Evolutionary conservation across 1,140 invertebrate species (phyloP).

Genomic region (Rhopalosiphum maidis): DNA sequence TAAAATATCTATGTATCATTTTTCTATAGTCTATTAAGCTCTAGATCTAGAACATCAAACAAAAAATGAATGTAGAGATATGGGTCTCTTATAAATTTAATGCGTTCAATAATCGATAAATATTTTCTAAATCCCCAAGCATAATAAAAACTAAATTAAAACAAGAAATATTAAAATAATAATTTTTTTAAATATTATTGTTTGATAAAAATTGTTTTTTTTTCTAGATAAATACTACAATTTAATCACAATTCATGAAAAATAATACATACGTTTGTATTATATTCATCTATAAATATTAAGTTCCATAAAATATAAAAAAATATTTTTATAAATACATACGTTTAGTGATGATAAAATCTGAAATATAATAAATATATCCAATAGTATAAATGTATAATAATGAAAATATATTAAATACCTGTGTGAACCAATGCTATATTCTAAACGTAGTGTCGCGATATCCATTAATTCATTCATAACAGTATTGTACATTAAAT

Average conservation of each 20-base stretch:
- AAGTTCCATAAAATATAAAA: not conserved
- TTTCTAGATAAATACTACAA: not conserved
- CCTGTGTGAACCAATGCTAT: not conserved
- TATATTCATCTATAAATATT: not conserved
- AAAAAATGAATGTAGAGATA: not conserved
- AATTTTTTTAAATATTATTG: not conserved
- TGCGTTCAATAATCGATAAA: not conserved
- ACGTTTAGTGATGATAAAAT: not conserved
- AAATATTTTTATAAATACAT: not conserved
- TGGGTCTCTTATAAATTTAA: not conserved
- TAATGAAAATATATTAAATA: not conserved
- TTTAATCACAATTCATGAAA: not conserved
- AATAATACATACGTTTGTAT: not conserved
- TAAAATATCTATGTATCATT: too few relatives aligned
- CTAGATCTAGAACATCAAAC: not conserved
- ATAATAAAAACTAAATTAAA: not conserved
- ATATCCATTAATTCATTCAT: not conserved
- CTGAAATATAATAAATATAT: not conserved
- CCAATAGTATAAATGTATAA: not conserved
- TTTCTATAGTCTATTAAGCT: not conserved
- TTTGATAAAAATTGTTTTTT: not conserved
- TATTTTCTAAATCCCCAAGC: not conserved
- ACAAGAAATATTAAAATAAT: not conserved
- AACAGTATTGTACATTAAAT: not conserved
- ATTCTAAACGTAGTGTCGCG: not conserved